A percentile compares a stretch with the other conserved stretches of the same genome.
Evolutionary conservation across 2,797 vertebrate species (phyloP).

Genomic region (Hylomyscus alleni): DNA sequence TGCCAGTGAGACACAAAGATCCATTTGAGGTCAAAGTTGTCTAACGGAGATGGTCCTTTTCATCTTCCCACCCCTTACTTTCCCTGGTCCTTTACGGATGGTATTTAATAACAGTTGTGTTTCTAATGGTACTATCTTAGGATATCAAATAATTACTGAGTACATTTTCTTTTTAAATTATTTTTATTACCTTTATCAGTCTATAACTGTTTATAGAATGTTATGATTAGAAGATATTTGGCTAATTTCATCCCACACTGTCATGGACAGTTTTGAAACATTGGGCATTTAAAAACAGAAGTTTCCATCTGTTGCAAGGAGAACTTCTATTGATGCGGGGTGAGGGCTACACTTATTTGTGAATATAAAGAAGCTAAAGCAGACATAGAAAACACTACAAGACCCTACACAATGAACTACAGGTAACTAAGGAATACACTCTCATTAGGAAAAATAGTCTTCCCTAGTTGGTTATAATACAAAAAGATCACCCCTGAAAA

Average conservation of each 20-base stretch:
- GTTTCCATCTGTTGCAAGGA: neutral
- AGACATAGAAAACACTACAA: neutral
- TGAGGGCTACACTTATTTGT: neutral
- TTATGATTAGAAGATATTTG: conserved; percentile 24
- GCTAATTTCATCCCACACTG: neutral
- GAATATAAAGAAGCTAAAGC: neutral
- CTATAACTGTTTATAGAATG: neutral
- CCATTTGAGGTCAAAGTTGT: neutral
- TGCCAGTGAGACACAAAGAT: neutral
- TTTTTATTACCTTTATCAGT: neutral
- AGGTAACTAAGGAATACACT: neutral
- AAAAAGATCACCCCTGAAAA: neutral
- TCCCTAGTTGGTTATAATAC: neutral
- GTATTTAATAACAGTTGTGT: conserved; percentile 20
- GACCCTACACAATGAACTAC: neutral
- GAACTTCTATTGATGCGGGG: too few relatives aligned
- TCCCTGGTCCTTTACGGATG: neutral
- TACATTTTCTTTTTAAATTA: neutral
- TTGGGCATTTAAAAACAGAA: neutral
- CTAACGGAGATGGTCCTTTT: neutral
- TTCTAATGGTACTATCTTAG: conserved; percentile 35
- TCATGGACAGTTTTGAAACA: conserved; percentile 25
- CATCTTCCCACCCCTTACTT: neutral
- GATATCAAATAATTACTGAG: neutral
- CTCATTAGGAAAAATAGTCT: neutral